Evolutionary conservation across 2,113 vertebrate species (phyloP).

Genomic region (Ancistrus triradiatus): DNA sequence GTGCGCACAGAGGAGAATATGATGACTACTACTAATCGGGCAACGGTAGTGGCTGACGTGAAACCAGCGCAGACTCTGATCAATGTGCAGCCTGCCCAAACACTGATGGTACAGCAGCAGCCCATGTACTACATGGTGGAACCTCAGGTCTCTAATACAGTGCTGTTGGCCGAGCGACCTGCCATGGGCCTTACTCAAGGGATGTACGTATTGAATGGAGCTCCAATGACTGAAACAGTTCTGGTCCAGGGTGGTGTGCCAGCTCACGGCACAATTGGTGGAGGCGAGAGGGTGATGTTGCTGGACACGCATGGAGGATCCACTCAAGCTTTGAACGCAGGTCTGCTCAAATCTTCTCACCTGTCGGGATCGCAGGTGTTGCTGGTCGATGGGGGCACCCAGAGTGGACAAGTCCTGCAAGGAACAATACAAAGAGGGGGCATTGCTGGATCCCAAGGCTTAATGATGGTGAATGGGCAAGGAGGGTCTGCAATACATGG

Average conservation of each 20-base stretch:
- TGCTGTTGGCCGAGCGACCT: slow-evolving; percentile 45
- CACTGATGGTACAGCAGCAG: slow-evolving; percentile 54
- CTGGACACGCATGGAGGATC: slow-evolving; percentile 34
- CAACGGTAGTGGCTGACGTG: slow-evolving; percentile 8
- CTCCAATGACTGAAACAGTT: slow-evolving; percentile 26
- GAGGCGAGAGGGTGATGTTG: slow-evolving; percentile 45
- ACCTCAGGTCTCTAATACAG: slow-evolving; percentile 49
- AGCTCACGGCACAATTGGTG: slow-evolving; percentile 3
- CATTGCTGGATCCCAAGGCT: slow-evolving; percentile 46
- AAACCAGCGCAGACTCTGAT: background rate
- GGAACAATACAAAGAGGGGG: slow-evolving; percentile 42
- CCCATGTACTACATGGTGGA: slow-evolving; percentile 55
- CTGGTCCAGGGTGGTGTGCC: slow-evolving; percentile 29
- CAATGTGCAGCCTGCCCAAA: slow-evolving; percentile 26
- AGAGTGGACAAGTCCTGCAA: slow-evolving; percentile 40
- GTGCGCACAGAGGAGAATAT: slow-evolving; percentile 23
- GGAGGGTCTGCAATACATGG: slow-evolving; percentile 8
- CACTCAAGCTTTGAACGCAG: slow-evolving; percentile 7
- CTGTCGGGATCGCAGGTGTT: slow-evolving; percentile 57
- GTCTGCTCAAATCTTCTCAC: slow-evolving; percentile 47
- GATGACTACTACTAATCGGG: background rate
- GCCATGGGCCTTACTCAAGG: slow-evolving; percentile 36
- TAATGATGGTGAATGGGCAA: slow-evolving; percentile 49
- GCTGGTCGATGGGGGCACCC: slow-evolving; percentile 49
- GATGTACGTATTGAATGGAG: slow-evolving; percentile 44